phyloP scores from a whole-genome alignment of 2,888 invertebrate species.

The Acanthosepion esculentum region DNA sequence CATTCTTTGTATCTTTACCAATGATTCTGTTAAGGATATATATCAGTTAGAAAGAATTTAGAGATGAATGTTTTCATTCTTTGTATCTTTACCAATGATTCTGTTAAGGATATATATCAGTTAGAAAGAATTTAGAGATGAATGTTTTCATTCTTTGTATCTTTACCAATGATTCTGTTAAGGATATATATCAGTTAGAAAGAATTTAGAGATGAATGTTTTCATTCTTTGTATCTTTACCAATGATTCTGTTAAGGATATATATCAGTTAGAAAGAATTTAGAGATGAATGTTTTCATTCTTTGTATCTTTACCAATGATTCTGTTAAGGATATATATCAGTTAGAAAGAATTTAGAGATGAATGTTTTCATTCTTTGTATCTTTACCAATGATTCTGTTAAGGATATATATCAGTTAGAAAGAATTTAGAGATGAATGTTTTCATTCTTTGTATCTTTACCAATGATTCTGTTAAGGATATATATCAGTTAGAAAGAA shows the following conservation, averaged over 20 bases:
- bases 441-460: too few species aligned
- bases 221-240: too few species aligned
- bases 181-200: background rate
- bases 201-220: background rate
- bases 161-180: background rate
- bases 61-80: too few species aligned
- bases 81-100: background rate
- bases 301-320: too few species aligned
- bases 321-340: background rate
- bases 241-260: background rate
- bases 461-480: background rate
- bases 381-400: background rate
- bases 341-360: background rate
- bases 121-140: background rate
- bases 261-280: background rate
- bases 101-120: too few species aligned
- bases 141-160: too few species aligned
- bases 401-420: background rate
- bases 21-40: background rate
- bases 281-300: too few species aligned
- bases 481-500: background rate
- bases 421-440: background rate
- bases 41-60: background rate
- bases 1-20: too few species aligned
- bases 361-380: too few species aligned